Evolutionary conservation across 1,140 invertebrate genomes (phyloP).

Genomic region (Rhizoglyphus robini): DNA sequence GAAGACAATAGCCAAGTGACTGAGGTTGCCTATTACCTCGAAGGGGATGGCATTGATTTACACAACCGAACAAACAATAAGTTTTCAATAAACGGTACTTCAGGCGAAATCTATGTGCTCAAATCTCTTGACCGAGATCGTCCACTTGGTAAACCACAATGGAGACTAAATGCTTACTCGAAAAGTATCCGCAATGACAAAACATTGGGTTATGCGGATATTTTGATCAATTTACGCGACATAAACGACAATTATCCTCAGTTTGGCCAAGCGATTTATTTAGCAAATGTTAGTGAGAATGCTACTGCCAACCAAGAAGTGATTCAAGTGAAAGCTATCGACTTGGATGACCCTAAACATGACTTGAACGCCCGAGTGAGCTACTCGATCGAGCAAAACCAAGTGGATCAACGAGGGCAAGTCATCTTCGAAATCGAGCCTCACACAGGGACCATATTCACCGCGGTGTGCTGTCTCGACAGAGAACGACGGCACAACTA

Average conservation of each 20-base stretch:
- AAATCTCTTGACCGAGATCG: constrained; percentile 88
- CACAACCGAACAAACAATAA: constrained; percentile 43
- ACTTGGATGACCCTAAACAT: constrained; percentile 88
- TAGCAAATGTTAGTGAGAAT: constrained; percentile 86
- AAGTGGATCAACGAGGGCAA: constrained; percentile 82
- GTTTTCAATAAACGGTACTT: constrained; percentile 86
- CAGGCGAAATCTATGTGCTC: constrained; percentile 65
- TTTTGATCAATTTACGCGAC: constrained; percentile 89
- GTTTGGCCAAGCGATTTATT: constrained; percentile 75
- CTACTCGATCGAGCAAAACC: constrained; percentile 90
- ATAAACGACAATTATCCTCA: constrained; percentile 96
- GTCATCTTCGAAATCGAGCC: constrained; percentile 89
- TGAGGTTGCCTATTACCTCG: neutral
- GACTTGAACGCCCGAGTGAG: constrained; percentile 76
- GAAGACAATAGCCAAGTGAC: neutral
- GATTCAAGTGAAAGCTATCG: constrained; percentile 92
- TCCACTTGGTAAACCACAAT: constrained; percentile 82
- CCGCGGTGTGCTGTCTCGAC: constrained; percentile 80
- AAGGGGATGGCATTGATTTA: neutral
- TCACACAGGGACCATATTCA: constrained; percentile 85
- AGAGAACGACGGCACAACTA: constrained; percentile 89
- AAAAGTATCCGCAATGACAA: constrained; percentile 71
- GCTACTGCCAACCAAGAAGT: constrained; percentile 77
- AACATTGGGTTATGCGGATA: constrained; percentile 86
- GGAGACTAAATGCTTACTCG: constrained; percentile 73